Evolutionary conservation across 1,140 invertebrate species (phyloP).

Genomic region (Calephelis virginiensis): DNA sequence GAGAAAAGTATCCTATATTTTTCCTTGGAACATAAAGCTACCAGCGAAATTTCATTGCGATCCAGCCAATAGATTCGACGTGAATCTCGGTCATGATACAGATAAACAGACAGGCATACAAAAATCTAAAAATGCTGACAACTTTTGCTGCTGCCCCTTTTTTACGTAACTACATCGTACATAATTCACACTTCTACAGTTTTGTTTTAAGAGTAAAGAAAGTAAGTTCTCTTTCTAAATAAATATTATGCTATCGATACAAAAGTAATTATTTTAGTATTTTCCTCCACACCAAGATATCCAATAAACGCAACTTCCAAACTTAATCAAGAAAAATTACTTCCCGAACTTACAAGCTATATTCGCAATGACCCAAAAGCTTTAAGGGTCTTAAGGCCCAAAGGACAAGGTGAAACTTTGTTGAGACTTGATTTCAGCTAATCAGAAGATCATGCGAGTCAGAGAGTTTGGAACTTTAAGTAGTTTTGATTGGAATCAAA

Average conservation of each 20-base stretch:
- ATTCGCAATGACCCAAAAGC: constrained; percentile 1
- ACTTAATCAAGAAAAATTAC: constrained; percentile 8
- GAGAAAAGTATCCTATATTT: no score
- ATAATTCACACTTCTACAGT: no score
- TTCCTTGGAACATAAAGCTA: no score
- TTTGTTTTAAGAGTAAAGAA: no score
- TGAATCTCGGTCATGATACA: no score
- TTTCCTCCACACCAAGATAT: background rate
- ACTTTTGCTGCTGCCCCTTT: no score
- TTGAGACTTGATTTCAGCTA: constrained; percentile 1
- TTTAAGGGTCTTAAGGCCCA: background rate
- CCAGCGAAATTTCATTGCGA: no score
- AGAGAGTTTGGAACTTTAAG: background rate
- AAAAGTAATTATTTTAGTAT: background rate
- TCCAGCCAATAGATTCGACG: no score
- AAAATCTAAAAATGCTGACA: no score
- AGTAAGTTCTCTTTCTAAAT: background rate
- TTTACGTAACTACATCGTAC: no score
- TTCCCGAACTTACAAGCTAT: constrained; percentile 4
- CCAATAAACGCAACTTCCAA: background rate
- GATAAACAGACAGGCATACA: no score
- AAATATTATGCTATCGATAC: no score
- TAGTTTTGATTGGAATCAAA: background rate
- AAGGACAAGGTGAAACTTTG: constrained; percentile 3
- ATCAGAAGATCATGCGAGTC: background rate